Base-by-base conservation (phyloP, 2,888 invertebrate species). In the Cryptus viduatorius region DNA sequence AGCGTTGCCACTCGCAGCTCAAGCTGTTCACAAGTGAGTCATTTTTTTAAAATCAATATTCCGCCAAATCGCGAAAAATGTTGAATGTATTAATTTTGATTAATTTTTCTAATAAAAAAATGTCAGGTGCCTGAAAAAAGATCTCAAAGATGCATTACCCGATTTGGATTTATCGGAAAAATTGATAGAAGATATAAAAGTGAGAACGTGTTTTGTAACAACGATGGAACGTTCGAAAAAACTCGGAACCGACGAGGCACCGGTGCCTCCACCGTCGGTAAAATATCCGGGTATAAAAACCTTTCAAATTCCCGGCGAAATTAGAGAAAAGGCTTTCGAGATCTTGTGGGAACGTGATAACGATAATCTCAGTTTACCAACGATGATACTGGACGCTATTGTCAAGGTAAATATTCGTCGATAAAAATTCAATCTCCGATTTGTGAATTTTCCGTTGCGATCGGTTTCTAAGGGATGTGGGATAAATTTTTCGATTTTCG, bases 131-230 rank as follows among this genome's bases (percentile, higher is more conserved):
- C 89, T 94, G 42, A 90, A 78, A 50, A 88, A 89, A 42, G 86
- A 88, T 24, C 84, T 93, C 53, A 88, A 88, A 61, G 81, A 86
- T 61, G 50, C 83, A 7, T 67, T 87, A 64, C 87, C 90, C 0
- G 86, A 91, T 46, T 86, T 89, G 24, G 89, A 93, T 14, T 85
- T 94, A 8, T 86, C 92, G 1, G 94, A 94, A 53, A 91, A 89
- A 50, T 90, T 94, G 29, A 89, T 95, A 7, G 96, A 96, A 93
- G 95, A 96, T 88, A 95, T 96, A 48, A 91, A 94, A 96, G 97
- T 98, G 19, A 95, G 98, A 87, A 96, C 97, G 24, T 98, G 98
- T 93, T 98, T 99, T 94, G 98, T 98, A 16, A 97, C 97, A 1
- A 96, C 95, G 46, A 95, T 96, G 48, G 95, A 96, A 73, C 95